Percentiles rank a stretch among this genome's conserved stretches.
These are phyloP conservation scores for Aselliscus stoliczkanus DNA, from an alignment of 2,797 vertebrate genomes.

Conservation along the genomic window DNA sequence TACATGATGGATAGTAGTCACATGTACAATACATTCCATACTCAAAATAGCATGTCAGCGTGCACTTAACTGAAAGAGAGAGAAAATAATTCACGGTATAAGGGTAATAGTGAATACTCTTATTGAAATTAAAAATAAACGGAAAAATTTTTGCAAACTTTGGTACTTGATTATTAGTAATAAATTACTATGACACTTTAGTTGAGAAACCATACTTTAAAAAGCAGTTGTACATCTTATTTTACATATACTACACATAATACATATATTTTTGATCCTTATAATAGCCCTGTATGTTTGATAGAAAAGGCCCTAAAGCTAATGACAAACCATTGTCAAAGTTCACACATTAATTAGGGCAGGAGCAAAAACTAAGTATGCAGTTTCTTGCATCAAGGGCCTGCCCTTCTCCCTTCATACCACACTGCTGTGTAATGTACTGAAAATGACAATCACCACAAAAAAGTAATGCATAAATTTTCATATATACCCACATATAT, in stretches of 20 bases:
- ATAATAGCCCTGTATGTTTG: not conserved
- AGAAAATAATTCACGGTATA: not conserved
- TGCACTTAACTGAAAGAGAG: not conserved
- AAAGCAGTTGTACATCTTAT: not conserved
- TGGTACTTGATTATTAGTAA: not conserved
- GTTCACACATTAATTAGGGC: not conserved
- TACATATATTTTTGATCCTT: not conserved
- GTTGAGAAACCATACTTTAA: not conserved
- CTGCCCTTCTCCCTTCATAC: not conserved
- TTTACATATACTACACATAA: not conserved
- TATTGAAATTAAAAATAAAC: not conserved
- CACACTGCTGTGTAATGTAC: not conserved
- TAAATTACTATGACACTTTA: not conserved
- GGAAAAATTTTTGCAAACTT: not conserved
- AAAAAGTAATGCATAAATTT: not conserved
- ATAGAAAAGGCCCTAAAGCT: not conserved
- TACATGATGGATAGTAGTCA: not conserved
- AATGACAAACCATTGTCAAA: not conserved
- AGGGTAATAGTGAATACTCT: not conserved
- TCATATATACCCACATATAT: not conserved
- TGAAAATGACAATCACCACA: not conserved
- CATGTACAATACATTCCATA: not conserved
- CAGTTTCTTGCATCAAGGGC: not conserved
- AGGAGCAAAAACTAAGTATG: not conserved
- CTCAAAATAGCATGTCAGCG: not conserved